phyloP scores from a whole-genome alignment of 2,797 vertebrate species.

The Hafferia zeledoni region DNA sequence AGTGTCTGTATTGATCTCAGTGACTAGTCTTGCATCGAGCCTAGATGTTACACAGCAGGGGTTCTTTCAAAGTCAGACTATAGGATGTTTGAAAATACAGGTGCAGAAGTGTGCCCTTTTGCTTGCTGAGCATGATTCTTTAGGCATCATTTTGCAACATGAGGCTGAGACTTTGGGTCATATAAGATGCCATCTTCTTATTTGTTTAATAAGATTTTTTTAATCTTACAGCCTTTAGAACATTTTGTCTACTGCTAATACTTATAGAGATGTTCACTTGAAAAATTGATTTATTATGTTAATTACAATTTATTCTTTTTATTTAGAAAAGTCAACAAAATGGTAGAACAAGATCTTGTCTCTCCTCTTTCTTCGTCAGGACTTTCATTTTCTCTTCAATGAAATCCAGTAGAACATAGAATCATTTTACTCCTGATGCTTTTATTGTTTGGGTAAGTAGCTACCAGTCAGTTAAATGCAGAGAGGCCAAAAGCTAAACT shows the following conservation, averaged over 20 bases:
- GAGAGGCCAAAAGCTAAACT: neutral
- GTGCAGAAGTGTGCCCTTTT: neutral
- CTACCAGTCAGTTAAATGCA: constrained; percentile 20
- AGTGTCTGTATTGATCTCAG: constrained; percentile 28
- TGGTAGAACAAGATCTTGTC: neutral
- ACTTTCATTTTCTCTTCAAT: neutral
- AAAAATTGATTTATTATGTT: neutral
- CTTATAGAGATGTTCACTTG: neutral
- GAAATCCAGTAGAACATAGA: neutral
- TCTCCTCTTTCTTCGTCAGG: neutral
- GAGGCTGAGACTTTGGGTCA: neutral
- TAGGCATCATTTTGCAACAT: neutral
- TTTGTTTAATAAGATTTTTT: neutral
- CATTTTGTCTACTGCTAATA: neutral
- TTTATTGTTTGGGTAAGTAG: constrained; percentile 9
- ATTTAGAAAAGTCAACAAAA: neutral
- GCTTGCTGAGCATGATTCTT: neutral
- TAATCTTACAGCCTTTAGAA: neutral
- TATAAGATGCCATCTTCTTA: neutral
- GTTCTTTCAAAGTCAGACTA: neutral
- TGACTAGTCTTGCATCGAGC: neutral
- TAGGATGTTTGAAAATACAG: neutral
- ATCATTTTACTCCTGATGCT: neutral
- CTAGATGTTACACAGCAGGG: neutral
- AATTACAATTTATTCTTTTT: neutral